A percentile compares a stretch with the other conserved stretches of the same genome.
phyloP scores from a whole-genome alignment of 2,113 vertebrate genomes.

The Halichoerus grypus region DNA sequence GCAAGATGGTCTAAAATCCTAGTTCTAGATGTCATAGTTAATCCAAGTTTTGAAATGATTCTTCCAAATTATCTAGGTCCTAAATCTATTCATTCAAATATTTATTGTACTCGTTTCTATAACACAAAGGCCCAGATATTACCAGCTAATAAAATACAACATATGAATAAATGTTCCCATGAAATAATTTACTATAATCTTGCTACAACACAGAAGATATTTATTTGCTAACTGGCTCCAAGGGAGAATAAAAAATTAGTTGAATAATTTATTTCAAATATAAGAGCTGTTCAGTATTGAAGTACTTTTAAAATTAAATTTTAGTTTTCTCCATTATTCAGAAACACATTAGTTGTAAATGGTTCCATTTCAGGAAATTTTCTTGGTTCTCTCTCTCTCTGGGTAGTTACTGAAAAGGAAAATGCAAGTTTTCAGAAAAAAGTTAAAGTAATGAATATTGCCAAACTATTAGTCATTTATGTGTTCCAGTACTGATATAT shows the following conservation, averaged over 20 bases:
- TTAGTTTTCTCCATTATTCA: slow-evolving; percentile 69
- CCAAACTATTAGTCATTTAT: slow-evolving; percentile 22
- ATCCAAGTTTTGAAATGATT: slow-evolving; percentile 60
- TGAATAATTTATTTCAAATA: slow-evolving; percentile 70
- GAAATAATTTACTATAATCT: slow-evolving; percentile 70
- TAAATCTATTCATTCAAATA: slow-evolving; percentile 70
- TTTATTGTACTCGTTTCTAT: slow-evolving; percentile 59
- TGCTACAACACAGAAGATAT: slow-evolving; percentile 61
- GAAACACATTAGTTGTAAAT: slow-evolving; percentile 64
- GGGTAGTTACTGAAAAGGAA: slow-evolving; percentile 53
- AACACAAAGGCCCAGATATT: slow-evolving; percentile 54
- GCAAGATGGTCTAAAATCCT: slow-evolving; percentile 28
- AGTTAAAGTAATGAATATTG: slow-evolving; percentile 64
- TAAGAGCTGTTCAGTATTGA: slow-evolving; percentile 44
- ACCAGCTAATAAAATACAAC: slow-evolving; percentile 65
- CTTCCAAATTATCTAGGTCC: slow-evolving; percentile 55
- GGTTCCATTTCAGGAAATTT: slow-evolving; percentile 63
- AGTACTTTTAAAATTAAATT: slow-evolving; percentile 73
- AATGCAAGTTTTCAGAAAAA: slow-evolving; percentile 63
- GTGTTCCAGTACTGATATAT: slow-evolving; percentile 6
- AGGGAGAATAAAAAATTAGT: slow-evolving; percentile 68
- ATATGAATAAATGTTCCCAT: slow-evolving; percentile 71
- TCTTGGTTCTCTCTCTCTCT: slow-evolving; percentile 58
- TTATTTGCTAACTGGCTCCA: slow-evolving; percentile 67
- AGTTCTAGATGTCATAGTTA: slow-evolving; percentile 52